Percentiles rank a stretch among this genome's conserved stretches.
phyloP scores from a whole-genome alignment of 2,888 invertebrate species.

The Euzophera pinguis region DNA sequence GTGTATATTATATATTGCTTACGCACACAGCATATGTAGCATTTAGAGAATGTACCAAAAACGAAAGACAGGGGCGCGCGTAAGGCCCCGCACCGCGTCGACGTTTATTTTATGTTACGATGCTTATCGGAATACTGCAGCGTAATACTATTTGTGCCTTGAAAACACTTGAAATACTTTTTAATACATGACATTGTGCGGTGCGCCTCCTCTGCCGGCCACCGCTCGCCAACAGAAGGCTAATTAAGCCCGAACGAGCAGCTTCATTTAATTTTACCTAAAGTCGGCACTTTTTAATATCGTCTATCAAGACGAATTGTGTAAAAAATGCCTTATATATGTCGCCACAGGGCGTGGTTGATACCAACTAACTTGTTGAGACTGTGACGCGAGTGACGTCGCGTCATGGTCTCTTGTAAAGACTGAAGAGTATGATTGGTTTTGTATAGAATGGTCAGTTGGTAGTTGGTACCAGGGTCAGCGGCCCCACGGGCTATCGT shows the following conservation, averaged over 20 bases:
- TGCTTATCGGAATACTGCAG: constrained; percentile 17
- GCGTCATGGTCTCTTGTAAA: constrained; percentile 38
- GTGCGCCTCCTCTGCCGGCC: neutral
- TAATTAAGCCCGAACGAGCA: constrained; percentile 15
- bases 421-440: constrained; percentile 55
- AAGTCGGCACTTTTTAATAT: constrained; percentile 29
- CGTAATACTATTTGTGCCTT: constrained; percentile 21
- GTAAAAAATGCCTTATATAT: constrained; percentile 58
- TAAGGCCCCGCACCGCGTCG: neutral
- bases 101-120: constrained; percentile 9
- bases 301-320: constrained; percentile 3
- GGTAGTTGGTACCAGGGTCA: neutral
- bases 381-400: constrained; percentile 14
- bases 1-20: constrained; percentile 32
- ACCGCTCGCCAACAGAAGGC: constrained; percentile 1
- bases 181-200: constrained; percentile 9
- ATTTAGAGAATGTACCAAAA: constrained; percentile 28
- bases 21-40: constrained; percentile 41
- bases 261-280: constrained; percentile 19
- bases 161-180: no score
- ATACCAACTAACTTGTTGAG: constrained; percentile 41
- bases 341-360: constrained; percentile 30
- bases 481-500: constrained; percentile 29
- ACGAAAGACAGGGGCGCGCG: constrained; percentile 12
- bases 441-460: constrained; percentile 30